Base-by-base conservation (phyloP, 2,113 vertebrate species). In the Chiloscyllium plagiosum region DNA sequence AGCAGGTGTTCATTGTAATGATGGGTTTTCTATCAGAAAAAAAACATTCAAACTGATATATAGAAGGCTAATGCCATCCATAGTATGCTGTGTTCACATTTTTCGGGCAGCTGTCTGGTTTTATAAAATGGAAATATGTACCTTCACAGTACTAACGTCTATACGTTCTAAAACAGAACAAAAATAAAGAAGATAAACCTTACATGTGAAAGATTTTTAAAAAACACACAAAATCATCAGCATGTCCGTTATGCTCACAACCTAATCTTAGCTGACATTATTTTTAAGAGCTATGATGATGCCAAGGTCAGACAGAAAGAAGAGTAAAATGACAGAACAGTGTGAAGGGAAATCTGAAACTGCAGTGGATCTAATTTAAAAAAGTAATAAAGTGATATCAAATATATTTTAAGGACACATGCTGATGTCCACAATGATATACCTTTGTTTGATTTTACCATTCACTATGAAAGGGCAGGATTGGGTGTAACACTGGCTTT, bases 301-400 rank as follows among this genome's bases (percentile, higher is more conserved):
- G 47, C 94, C 42, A 95, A 95, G 94, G 94, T 76, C 24, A 50
- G n/a, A 8, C 89, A 94, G 69, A 70, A 65, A 69, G 76, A 47
- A 2, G 8, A 94, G n/a, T 94, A 42, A 94, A 95, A 95, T 95
- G 13, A 29, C 66, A 29, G 93, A 70, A 29, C 10, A 7, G 69
- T 72, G 69, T 50, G 94, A 95, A 76, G 94, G 68, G 1, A 50
- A 72, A 72, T 72, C 42, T 72, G 33, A 94, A 42, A 70, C 42
- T 33, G 37, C 47, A 95, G 68, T 70, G 13, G 69, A 29, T 6
- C 42, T 33, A 68, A 95, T 76, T 72, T 7, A 26, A 33, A 15
- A 47, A 95, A 72, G 68, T 19, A 72, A 95, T 47, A 95, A 95
- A 68, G 94, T 76, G 50, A 33, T 37, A 52, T 72, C 42, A 95